Evolutionary conservation across 1,140 invertebrate genomes (phyloP), one percentile per base, ranked within the genome.

Genomic region (Phenacoccus solenopsis): DNA sequence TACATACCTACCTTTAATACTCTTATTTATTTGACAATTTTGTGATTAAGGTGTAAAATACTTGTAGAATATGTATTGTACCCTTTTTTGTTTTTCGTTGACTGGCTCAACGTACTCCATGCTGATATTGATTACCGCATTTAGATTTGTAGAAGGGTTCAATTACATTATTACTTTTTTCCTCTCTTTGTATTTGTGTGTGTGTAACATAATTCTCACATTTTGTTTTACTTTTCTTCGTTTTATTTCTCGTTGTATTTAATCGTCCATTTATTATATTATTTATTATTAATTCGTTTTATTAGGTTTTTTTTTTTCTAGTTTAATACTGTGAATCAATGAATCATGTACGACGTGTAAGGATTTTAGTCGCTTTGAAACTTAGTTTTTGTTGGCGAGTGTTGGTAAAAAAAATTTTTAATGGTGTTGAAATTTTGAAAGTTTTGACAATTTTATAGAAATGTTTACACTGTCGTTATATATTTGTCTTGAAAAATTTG

Each of bases 241-340:
- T 49, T 49, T 49, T n/a, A n/a, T 49, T 49, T 49, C 38, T 49
- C 38, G 38, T 49, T 49, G 38, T 49, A 49, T 49, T 49, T 49
- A 49, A 49, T 49, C 38, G 38, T 49, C 38, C 38, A 49, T 32
- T 32, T 32, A 32, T 32, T 32, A 32, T 32, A 49, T 49, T 49
- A n/a, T 49, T 49, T 49, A n/a, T n/a, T n/a, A n/a, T n/a, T n/a
- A n/a, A n/a, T n/a, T 49, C 5, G 2, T n/a, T 49, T 32, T 32
- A 32, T 32, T 13, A 7, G 5, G 5, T 13, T 32, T 32, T 32
- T 32, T n/a, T 49, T 49, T 49, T 10, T 49, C 12, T 49, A 49
- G 38, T 49, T 49, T 49, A 49, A 49, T 49, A 16, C 3, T 49
- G 38, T 49, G 38, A 49, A 49, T 49, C 38, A n/a, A n/a, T n/a